Evolutionary conservation across 2,113 vertebrate genomes (phyloP).

Genomic region (Isichthys henryi): DNA sequence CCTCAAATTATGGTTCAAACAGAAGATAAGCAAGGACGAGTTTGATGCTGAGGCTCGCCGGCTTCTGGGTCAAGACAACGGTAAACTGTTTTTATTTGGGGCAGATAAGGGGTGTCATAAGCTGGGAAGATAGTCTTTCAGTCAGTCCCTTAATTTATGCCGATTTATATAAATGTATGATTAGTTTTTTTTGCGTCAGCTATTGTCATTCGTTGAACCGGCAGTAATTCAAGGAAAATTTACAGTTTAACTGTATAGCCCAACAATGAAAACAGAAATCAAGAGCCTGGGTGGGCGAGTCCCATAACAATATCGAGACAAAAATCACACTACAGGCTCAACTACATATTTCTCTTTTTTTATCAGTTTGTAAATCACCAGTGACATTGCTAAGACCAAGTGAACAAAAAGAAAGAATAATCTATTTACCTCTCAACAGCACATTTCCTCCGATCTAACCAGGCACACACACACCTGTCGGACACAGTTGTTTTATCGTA

Average conservation of each 20-base stretch:
- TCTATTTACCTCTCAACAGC: not conserved
- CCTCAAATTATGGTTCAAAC: conserved; percentile 96
- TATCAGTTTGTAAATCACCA: not conserved
- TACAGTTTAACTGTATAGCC: not conserved
- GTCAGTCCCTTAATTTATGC: not conserved
- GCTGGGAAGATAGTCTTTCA: not conserved
- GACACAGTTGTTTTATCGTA: not conserved
- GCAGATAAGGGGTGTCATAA: not conserved
- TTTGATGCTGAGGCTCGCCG: conserved; percentile 90
- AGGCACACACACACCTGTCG: not conserved
- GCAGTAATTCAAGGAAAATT: not conserved
- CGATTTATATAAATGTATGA: not conserved
- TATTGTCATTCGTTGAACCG: not conserved
- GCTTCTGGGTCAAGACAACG: conserved; percentile 87
- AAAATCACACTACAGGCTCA: not conserved
- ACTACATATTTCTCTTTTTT: not conserved
- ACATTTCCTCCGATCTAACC: not conserved
- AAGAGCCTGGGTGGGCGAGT: not conserved
- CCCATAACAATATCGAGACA: not conserved
- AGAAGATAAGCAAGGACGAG: conserved; percentile 98
- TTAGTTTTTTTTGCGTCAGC: not conserved
- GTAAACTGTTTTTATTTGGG: conserved; percentile 43
- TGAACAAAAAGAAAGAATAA: not conserved
- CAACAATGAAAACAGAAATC: not conserved
- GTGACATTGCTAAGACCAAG: not conserved